These are phyloP conservation scores for Eriosoma lanigerum DNA, from an alignment of 1,140 invertebrate species.

Conservation along the genomic window DNA sequence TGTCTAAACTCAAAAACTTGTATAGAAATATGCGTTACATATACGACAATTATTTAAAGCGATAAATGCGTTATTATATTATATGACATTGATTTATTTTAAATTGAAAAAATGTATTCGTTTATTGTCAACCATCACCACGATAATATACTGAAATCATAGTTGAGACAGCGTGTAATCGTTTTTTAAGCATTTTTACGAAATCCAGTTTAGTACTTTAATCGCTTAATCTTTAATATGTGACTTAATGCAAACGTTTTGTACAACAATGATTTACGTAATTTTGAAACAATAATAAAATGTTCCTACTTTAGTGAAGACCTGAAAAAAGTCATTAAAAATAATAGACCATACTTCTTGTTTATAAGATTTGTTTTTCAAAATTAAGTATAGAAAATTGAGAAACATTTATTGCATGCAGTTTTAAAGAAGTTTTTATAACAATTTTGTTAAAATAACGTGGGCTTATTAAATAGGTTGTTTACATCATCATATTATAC, in stretches of 20 bases:
- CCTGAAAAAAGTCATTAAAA: background rate
- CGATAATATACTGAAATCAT: background rate
- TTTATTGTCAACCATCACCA: background rate
- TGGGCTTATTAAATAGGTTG: background rate
- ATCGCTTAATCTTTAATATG: background rate
- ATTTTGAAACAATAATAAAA: constrained; percentile 3
- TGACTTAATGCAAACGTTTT: background rate
- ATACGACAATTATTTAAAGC: too few relatives aligned
- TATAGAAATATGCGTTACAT: too few relatives aligned
- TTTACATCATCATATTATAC: background rate
- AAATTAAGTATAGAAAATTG: too few relatives aligned
- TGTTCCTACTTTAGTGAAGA: background rate
- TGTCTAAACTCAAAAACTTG: too few relatives aligned
- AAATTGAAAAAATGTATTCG: background rate
- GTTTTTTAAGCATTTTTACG: background rate
- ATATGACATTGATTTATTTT: too few relatives aligned
- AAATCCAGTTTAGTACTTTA: background rate
- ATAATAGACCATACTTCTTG: background rate
- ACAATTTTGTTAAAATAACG: too few relatives aligned
- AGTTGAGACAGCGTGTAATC: background rate
- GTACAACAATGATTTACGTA: background rate
- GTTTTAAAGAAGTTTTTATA: too few relatives aligned
- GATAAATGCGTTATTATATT: too few relatives aligned
- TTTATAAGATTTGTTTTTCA: too few relatives aligned
- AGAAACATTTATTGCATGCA: too few relatives aligned